phyloP scores from a whole-genome alignment of 2,888 invertebrate species.

The Dynastes tityus region DNA sequence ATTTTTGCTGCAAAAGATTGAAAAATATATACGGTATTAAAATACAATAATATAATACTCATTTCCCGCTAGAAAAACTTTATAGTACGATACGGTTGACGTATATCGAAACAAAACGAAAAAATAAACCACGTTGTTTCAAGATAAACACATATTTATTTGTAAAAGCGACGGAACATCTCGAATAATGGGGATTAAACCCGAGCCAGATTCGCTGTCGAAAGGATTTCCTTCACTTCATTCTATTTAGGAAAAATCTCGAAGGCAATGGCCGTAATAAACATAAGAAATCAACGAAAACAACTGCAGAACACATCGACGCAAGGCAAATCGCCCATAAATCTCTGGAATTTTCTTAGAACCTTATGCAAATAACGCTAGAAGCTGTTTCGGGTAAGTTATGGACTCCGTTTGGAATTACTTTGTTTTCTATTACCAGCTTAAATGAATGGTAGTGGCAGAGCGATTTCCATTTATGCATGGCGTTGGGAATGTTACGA shows the following conservation, averaged over 20 bases:
- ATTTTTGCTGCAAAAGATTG: no score
- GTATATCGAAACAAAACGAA: no score
- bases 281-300: slow-evolving; percentile 44
- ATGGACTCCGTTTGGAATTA: slow-evolving; percentile 46
- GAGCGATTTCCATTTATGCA: slow-evolving; percentile 16
- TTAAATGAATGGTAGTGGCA: slow-evolving; percentile 15
- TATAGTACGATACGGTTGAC: no score
- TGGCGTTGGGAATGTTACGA: neutral
- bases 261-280: slow-evolving; percentile 20
- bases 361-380: slow-evolving; percentile 47
- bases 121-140: neutral
- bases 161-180: neutral
- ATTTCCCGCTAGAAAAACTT: no score
- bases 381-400: slow-evolving; percentile 45
- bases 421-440: slow-evolving; percentile 39
- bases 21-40: no score
- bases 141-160: slow-evolving; percentile 1
- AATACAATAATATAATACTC: no score
- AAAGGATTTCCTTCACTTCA: slow-evolving; percentile 10
- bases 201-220: neutral
- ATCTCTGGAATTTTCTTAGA: slow-evolving; percentile 48
- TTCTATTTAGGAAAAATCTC: slow-evolving; percentile 8
- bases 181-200: slow-evolving; percentile 21
- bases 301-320: slow-evolving; percentile 35
- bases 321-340: slow-evolving; percentile 43